Base-by-base conservation (phyloP, 2,797 vertebrate genomes). In the Gadopsis bispinosus region DNA sequence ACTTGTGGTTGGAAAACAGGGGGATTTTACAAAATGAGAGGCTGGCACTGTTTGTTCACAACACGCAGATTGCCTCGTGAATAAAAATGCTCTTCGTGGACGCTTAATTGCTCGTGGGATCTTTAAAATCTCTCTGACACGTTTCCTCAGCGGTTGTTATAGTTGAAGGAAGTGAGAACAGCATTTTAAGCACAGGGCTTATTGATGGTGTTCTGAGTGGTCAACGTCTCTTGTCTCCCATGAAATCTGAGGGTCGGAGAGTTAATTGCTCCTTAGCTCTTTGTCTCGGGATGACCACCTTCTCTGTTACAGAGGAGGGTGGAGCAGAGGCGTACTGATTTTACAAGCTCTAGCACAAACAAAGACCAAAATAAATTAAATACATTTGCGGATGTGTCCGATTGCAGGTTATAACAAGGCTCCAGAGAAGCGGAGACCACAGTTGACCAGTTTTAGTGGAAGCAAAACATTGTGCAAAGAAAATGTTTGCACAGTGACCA, bases 251-350 rank as follows among this genome's bases (percentile, higher is more conserved):
- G 37, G 66, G 67, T n/a, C 62, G 72, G 69, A n/a, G 73, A 73
- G 43, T 63, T 81, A 83, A 89, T 68, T 83, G 83, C 76, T 77
- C 75, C 62, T 63, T 63, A 3, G 63, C 60, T 88, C 92, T 93
- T 92, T 92, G 89, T 89, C 85, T 85, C 53, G 60, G 55, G 72
- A 63, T 31, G 70, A 71, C 73, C 81, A 65, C 70, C 73, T 84
- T 87, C 81, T 70, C 72, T 87, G 83, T 84, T 68, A 48, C 68
- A 78, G 73, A 45, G 20, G 70, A 68, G 70, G 76, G 76, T 86
- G 71, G 70, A 81, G 80, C 73, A 51, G 35, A 80, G 48, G 60
- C 76, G 69, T 63, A 50, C 45, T 37, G 65, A 47, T 74, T 60
- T 70, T 41, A 73, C 50, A 45, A 29, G 33, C 62, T 64, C 45